Base-by-base conservation (phyloP, 1,140 invertebrate species). In the Carposina sasakii region DNA sequence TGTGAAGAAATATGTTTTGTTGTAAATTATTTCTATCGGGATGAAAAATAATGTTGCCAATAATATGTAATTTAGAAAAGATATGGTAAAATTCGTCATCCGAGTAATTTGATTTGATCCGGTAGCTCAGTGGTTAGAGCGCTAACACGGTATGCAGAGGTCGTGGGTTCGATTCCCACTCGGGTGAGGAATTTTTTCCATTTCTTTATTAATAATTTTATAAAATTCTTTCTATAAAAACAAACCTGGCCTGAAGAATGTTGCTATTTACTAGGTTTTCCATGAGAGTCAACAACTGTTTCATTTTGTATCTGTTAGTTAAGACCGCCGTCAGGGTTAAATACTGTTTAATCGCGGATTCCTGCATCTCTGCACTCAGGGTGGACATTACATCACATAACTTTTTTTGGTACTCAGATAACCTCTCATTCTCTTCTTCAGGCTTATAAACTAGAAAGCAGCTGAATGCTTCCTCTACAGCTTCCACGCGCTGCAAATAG, bases 381-480 rank as follows among this genome's bases (percentile, higher is more conserved):
- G 76, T 77, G 8, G 66, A 73, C 62, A 88, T 85, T 16, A 83
- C 59, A 10, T 63, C 65, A 31, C 86, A 87, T 58, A 90, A 57
- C 57, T 91, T 90, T 56, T 91, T 88, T 58, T 92, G 88, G 79
- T 91, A 91, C 63, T 76, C 65, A 31, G 86, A 70, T 22, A 90
- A 83, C 67, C 91, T 92, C 52, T 91, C 89, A 59, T 85, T 86
- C 68, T 94, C 90, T 34, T 86, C 85, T 28, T 90, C 89, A 21
- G 88, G 81, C 54, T 91, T 90, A 59, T 94, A 91, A 0, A 94
- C 90, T 24, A 96, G 85, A 64, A 93, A 94, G 63, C 92, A 93
- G 75, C 92, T 93, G 63, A 97, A 96, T 0, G 93, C 93, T 81
- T 95, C 94, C 69, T 96, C 94, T 33, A 96, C 91, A 1, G 90